Evolutionary conservation across 2,888 invertebrate species (phyloP).

Genomic region (Erebia ligea): DNA sequence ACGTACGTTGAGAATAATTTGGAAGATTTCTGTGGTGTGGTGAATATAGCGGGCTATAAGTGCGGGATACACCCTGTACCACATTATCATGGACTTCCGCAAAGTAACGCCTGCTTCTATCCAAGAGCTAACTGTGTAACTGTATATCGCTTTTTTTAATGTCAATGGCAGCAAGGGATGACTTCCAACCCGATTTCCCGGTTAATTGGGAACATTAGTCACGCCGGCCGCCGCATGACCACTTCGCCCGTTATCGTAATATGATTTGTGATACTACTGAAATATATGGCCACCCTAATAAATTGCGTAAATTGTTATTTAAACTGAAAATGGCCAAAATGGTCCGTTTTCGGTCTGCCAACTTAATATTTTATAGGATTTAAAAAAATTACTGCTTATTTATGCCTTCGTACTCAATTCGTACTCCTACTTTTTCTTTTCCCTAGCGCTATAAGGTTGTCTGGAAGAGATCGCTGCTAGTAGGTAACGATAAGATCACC

Average conservation of each 20-base stretch:
- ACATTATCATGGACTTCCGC: no score
- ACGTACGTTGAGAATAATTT: no score
- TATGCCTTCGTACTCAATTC: no score
- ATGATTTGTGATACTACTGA: slow-evolving; percentile 72
- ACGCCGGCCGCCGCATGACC: slow-evolving; percentile 56
- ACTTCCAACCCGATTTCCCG: slow-evolving; percentile 56
- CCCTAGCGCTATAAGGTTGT: no score
- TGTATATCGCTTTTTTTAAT: not conserved
- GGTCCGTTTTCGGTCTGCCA: slow-evolving; percentile 13
- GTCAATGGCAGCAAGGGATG: slow-evolving; percentile 37
- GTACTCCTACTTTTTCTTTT: no score
- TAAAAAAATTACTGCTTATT: not conserved
- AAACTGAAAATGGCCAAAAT: slow-evolving; percentile 24
- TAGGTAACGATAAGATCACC: no score
- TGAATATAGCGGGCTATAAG: no score
- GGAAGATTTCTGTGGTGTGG: no score
- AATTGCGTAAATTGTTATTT: slow-evolving; percentile 34
- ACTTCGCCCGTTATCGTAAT: slow-evolving; percentile 62
- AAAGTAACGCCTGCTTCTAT: no score
- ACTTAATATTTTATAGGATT: slow-evolving; percentile 4
- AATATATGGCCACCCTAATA: slow-evolving; percentile 58
- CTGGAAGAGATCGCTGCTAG: no score
- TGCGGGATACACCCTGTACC: no score
- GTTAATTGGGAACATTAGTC: slow-evolving; percentile 78
- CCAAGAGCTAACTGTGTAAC: not conserved